phyloP scores from a whole-genome alignment of 2,888 invertebrate species.

The Lutraria lutraria region DNA sequence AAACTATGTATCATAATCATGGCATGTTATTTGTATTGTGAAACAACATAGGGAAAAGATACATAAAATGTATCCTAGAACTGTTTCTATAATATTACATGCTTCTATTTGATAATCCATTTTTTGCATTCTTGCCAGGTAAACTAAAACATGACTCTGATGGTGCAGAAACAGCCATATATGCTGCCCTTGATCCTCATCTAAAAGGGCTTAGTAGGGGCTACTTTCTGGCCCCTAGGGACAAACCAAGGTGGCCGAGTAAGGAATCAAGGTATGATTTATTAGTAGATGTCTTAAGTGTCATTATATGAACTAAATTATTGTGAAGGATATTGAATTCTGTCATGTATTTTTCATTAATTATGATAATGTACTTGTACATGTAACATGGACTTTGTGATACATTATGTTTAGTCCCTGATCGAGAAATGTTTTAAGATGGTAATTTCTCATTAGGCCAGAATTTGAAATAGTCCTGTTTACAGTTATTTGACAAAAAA shows the following conservation, averaged over 20 bases:
- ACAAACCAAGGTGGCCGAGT: conserved; percentile 69
- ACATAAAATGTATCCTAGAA: not conserved
- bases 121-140: conserved; percentile 57
- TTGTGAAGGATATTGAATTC: too few species aligned
- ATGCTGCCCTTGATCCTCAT: conserved; percentile 72
- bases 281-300: not conserved
- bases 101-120: not conserved
- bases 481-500: too few species aligned
- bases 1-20: not conserved
- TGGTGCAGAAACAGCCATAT: conserved; percentile 72
- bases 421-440: too few species aligned
- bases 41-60: not conserved
- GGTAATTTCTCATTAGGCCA: too few species aligned
- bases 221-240: conserved; percentile 68
- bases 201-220: conserved; percentile 73
- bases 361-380: too few species aligned
- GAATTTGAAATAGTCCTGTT: too few species aligned
- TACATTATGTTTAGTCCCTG: too few species aligned
- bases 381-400: too few species aligned
- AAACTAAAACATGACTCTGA: conserved; percentile 64
- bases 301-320: not conserved
- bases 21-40: not conserved
- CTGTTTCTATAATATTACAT: not conserved
- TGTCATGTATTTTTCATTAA: too few species aligned
- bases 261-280: conserved; percentile 59